These are phyloP conservation scores for Cirrhinus molitorella DNA, from an alignment of 2,797 vertebrate genomes.

Conservation along the genomic window DNA sequence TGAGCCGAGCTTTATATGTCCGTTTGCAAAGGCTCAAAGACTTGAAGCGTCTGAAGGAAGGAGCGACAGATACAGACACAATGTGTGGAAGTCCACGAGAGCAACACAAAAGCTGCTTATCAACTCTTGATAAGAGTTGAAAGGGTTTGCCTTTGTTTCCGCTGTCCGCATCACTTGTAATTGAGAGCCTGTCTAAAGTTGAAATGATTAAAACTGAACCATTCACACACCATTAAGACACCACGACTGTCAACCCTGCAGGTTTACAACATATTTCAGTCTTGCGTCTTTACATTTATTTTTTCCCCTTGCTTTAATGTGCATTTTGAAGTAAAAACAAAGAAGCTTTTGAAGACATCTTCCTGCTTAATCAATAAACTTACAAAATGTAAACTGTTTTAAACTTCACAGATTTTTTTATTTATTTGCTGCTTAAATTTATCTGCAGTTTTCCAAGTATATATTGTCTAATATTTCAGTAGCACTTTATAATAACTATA, in stretches of 20 bases:
- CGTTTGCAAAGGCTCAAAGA: slow-evolving; percentile 85
- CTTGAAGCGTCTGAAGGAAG: slow-evolving; percentile 83
- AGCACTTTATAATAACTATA: not conserved
- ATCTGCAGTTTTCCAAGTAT: not conserved
- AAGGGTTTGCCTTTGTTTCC: slow-evolving; percentile 46
- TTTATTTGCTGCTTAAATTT: not conserved
- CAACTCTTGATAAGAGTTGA: slow-evolving; percentile 39
- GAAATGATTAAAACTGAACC: slow-evolving; percentile 40
- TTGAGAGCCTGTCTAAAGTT: slow-evolving; percentile 29
- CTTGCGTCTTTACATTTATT: not conserved
- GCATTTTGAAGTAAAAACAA: not conserved
- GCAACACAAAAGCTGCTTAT: slow-evolving; percentile 81
- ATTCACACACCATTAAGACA: slow-evolving; percentile 35
- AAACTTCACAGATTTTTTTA: not conserved
- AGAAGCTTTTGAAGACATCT: not conserved
- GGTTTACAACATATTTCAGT: slow-evolving; percentile 22
- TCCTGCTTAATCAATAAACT: not conserved
- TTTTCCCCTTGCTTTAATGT: slow-evolving; percentile 49
- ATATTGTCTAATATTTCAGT: not conserved
- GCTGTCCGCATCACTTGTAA: slow-evolving; percentile 37
- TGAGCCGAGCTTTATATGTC: slow-evolving; percentile 72
- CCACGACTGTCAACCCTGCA: slow-evolving; percentile 28
- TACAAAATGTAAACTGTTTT: not conserved
- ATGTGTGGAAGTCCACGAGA: slow-evolving; percentile 84
- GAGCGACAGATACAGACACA: slow-evolving; percentile 86